A percentile compares a stretch with the other conserved stretches of the same genome.
Conservation (phyloP, 2,113 vertebrate species). For the Elephantulus edwardii region DNA sequence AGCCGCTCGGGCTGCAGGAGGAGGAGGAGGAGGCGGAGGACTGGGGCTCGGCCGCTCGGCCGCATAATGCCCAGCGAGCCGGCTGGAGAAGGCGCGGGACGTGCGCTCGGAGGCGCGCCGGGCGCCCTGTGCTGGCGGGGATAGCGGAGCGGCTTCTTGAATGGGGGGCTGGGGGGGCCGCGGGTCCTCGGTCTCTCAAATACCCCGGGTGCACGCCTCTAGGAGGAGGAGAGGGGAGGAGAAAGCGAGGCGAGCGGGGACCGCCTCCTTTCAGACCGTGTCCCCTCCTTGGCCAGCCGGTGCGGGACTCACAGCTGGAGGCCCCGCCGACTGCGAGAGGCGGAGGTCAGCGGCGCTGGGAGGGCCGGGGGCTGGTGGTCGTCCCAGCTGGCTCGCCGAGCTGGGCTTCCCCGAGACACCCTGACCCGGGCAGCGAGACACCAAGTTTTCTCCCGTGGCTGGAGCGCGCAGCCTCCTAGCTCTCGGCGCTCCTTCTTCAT, state of each 20-base stretch:
- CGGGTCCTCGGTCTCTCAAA: conserved; percentile 58
- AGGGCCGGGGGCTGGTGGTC: background rate
- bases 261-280: conserved; percentile 63
- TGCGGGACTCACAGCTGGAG: conserved; percentile 32
- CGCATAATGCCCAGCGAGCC: conserved; percentile 70
- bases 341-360: background rate
- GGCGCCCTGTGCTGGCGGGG: conserved; percentile 73
- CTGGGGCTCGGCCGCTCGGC: conserved; percentile 64
- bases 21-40: conserved; percentile 57
- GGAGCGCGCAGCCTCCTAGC: background rate
- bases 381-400: background rate
- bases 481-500: background rate
- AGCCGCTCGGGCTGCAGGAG: conserved; percentile 68
- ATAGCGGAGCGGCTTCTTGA: conserved; percentile 74
- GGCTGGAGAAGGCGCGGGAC: conserved; percentile 64
- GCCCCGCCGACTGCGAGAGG: background rate
- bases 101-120: conserved; percentile 75
- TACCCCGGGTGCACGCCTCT: conserved; percentile 74
- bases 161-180: conserved; percentile 63
- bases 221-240: conserved; percentile 70
- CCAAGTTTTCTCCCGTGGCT: background rate
- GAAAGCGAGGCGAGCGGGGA: conserved; percentile 50
- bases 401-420: background rate
- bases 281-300: conserved; percentile 32
- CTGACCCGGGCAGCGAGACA: background rate